These are phyloP conservation scores for Parotia lawesii DNA, from an alignment of 2,113 vertebrate species.

Conservation along the genomic window DNA sequence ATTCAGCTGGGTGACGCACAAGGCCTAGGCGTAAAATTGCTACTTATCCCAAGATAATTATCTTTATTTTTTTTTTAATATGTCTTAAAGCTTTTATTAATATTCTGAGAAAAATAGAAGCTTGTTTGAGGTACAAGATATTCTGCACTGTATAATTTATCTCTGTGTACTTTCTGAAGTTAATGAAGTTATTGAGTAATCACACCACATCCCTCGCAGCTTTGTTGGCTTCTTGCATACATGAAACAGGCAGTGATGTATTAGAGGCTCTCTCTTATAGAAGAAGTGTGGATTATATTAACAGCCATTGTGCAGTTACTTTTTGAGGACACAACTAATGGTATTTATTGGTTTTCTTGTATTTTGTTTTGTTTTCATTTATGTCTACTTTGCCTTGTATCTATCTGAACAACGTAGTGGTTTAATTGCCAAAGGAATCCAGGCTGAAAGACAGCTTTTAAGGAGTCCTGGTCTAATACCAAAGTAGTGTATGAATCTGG, in stretches of 20 bases:
- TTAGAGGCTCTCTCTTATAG: background rate
- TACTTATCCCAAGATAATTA: background rate
- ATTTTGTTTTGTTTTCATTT: background rate
- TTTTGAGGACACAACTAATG: background rate
- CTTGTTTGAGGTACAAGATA: background rate
- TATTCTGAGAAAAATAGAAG: background rate
- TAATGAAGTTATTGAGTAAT: constrained; percentile 17
- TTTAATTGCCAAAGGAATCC: background rate
- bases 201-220: background rate
- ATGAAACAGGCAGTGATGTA: background rate
- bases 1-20: background rate
- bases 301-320: background rate
- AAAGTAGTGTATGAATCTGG: background rate
- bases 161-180: background rate
- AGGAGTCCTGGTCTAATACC: background rate
- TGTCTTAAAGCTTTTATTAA: background rate
- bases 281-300: background rate
- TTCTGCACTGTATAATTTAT: background rate
- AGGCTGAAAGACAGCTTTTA: background rate
- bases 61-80: background rate
- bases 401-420: background rate
- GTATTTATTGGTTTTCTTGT: background rate
- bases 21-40: background rate
- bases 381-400: background rate
- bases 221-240: background rate